A percentile compares a stretch with the other conserved stretches of the same genome.
Evolutionary conservation across 2,888 invertebrate species (phyloP).

Genomic region (Nomada fucata): DNA sequence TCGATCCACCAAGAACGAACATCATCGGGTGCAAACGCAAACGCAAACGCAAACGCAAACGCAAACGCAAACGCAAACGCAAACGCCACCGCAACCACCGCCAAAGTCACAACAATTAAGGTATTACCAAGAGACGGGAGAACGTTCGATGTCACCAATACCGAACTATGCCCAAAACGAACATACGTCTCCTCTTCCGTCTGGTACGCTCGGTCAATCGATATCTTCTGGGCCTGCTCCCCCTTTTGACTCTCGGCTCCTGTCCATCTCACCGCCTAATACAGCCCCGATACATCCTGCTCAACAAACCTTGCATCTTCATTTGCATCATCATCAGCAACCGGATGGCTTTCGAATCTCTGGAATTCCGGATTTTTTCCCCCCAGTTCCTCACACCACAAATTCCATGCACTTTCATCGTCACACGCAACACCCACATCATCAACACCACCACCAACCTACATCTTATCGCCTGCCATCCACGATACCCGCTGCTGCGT

Average conservation of each 20-base stretch:
- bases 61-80: conserved; percentile 56
- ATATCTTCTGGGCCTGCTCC: background rate
- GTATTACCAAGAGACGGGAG: conserved; percentile 71
- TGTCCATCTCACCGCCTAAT: conserved; percentile 43
- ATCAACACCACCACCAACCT: conserved; percentile 72
- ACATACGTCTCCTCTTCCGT: conserved; percentile 1
- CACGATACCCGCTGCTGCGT: conserved; percentile 20
- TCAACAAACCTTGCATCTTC: conserved; percentile 79
- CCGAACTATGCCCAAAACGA: conserved; percentile 21
- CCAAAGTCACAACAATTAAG: conserved; percentile 62
- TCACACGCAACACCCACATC: conserved; percentile 57
- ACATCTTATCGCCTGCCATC: conserved; percentile 61
- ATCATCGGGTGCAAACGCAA: conserved; percentile 49
- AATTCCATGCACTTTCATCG: conserved; percentile 68
- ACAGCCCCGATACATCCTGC: conserved; percentile 51
- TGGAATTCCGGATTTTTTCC: conserved; percentile 53
- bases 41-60: conserved; percentile 51
- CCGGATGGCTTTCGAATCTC: conserved; percentile 75
- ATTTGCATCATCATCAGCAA: conserved; percentile 77
- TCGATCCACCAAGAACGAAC: conserved; percentile 66
- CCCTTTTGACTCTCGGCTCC: conserved; percentile 26
- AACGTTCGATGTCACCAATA: conserved; percentile 62
- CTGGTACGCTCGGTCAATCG: conserved; percentile 1
- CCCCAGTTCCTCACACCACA: conserved; percentile 58
- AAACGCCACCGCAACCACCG: conserved; percentile 53